Base-by-base conservation (phyloP, 2,113 vertebrate species). In the Cromileptes altivelis region DNA sequence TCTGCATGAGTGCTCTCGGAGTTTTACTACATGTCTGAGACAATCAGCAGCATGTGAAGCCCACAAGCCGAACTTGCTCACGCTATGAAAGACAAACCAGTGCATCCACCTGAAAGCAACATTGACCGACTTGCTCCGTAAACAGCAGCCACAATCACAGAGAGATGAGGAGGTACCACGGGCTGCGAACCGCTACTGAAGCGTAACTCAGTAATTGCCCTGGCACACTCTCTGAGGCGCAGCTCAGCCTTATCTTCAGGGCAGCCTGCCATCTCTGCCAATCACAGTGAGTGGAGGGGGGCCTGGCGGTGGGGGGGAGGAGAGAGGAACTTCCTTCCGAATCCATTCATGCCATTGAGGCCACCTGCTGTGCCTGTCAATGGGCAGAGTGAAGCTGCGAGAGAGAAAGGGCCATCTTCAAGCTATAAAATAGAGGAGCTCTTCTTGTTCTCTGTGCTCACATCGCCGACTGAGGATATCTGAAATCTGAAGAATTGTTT, bases 291-390 rank as follows among this genome's bases (percentile, higher is more conserved):
- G 90, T 70, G 71, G 80, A 83, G 52, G 42, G 78, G 83, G 83
- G 78, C 70, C 21, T 10, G 63, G 18, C 65, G 30, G 37, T 52
- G 70, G 15, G 62, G 65, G 11, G 70, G 40, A 60, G 70, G 30
- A 61, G 80, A 72, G 86, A 55, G 78, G 87, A 53, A 92, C 94
- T 95, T 95, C 95, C 94, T 96, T 95, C 95, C 93, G 92, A 95
- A 81, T 80, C 95, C 94, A 95, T 95, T 95, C 94, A 95, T 93
- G 86, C 91, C 78, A 79, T 56, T 63, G 86, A 87, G 92, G 90
- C 93, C 95, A 96, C 94, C 95, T 96, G 95, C 94, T 93, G 94
- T 90, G 95, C 82, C 84, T 74, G 93, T 94, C 93, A 94, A 94
- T 92, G 93, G 81, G 90, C 77, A 18, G 90, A 89, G 81, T 27